These are phyloP conservation scores for Syngnathus typhle DNA, from an alignment of 2,113 vertebrate species.

Conservation along the genomic window DNA sequence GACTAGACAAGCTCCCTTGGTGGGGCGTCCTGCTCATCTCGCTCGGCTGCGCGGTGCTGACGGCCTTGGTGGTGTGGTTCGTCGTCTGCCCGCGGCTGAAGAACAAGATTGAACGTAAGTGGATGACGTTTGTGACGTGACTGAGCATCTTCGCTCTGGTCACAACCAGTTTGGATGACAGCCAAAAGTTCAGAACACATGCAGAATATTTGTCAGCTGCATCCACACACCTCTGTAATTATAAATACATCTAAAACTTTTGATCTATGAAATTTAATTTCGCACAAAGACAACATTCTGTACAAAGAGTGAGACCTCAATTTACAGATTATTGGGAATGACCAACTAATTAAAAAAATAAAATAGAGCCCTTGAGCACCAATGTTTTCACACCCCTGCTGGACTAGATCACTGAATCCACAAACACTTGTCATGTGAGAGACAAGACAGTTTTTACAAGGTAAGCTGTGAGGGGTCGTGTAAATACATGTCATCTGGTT, in stretches of 20 bases:
- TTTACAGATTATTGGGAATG: no score
- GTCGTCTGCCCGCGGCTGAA: constrained; percentile 90
- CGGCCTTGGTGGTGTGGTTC: constrained; percentile 89
- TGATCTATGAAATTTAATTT: no score
- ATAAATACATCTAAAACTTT: no score
- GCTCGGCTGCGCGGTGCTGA: constrained; percentile 77
- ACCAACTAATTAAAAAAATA: background rate
- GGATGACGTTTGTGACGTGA: background rate
- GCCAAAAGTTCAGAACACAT: background rate
- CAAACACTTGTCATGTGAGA: constrained; percentile 19
- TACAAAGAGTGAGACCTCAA: no score
- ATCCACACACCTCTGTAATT: no score
- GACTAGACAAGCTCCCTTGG: constrained; percentile 85
- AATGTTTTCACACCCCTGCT: background rate
- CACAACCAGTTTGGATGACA: no score
- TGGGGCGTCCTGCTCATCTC: constrained; percentile 89
- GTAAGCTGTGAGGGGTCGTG: constrained; percentile 14
- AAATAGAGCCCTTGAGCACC: background rate
- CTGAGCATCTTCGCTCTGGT: no score
- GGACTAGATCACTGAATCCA: constrained; percentile 6
- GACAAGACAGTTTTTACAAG: constrained; percentile 9
- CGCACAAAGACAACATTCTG: no score
- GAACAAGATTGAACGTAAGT: constrained; percentile 97
- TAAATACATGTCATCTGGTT: constrained; percentile 17
- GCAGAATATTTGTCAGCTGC: background rate